Percentiles rank a stretch among this genome's conserved stretches.
Conservation (phyloP, 2,797 vertebrate species). For the Nannoperca australis region DNA sequence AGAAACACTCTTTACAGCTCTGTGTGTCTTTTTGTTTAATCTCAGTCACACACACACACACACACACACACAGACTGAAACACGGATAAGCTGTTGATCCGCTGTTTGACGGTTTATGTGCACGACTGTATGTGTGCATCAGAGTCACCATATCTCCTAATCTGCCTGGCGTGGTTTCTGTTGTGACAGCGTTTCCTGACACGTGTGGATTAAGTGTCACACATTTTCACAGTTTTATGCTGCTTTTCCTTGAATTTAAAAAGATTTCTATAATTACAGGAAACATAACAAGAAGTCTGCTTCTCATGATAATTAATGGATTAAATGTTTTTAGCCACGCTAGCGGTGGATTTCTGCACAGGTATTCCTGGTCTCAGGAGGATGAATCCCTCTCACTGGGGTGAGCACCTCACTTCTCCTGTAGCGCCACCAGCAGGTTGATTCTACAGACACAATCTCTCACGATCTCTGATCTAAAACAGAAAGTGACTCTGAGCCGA, state of each 20-base stretch:
- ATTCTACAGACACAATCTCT: too few species aligned
- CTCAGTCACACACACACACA: conserved; percentile 33
- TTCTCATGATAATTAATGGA: conserved; percentile 38
- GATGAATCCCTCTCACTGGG: neutral
- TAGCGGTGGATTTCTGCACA: neutral
- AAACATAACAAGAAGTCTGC: conserved; percentile 5
- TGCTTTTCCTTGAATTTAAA: conserved; percentile 35
- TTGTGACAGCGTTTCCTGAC: conserved; percentile 35
- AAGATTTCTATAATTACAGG: conserved; percentile 37
- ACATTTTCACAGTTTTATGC: conserved; percentile 17
- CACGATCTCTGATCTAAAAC: too few species aligned
- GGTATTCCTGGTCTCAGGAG: neutral
- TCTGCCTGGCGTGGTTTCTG: conserved; percentile 53
- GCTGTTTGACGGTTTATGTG: conserved; percentile 34
- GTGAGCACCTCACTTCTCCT: neutral
- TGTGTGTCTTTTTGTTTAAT: conserved; percentile 33
- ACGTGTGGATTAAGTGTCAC: conserved; percentile 52
- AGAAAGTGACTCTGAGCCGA: too few species aligned
- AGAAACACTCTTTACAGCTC: conserved; percentile 6
- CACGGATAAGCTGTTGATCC: conserved; percentile 44
- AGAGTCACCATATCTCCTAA: conserved; percentile 53
- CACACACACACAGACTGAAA: conserved; percentile 55
- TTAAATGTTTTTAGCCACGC: conserved; percentile 18
- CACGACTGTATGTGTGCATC: conserved; percentile 50
- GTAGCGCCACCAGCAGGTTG: neutral